A percentile compares a stretch with the other conserved stretches of the same genome.
These are phyloP conservation scores for Catalaphyllia jardinei DNA, from an alignment of 64 coral and sea anemone species.

Conservation along the genomic window DNA sequence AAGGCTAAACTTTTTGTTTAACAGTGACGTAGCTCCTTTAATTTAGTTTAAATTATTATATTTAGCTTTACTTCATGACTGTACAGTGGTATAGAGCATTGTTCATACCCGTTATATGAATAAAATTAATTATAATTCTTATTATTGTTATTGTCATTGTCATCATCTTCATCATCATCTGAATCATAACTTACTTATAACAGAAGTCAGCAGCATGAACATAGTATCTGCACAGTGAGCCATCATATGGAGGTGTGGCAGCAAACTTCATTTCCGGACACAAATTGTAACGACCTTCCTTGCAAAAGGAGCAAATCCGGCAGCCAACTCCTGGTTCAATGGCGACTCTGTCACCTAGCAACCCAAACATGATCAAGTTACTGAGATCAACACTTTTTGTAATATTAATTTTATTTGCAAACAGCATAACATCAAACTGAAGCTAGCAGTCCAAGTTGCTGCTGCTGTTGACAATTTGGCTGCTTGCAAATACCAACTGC, in stretches of 20 bases:
- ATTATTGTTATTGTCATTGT: no score
- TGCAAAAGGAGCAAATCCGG: conserved; percentile 83
- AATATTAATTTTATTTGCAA: no score
- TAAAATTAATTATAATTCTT: no score
- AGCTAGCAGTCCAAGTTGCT: no score
- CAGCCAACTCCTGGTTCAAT: conserved; percentile 92
- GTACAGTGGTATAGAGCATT: no score
- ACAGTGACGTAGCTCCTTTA: no score
- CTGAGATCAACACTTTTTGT: not conserved
- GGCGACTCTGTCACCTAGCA: conserved; percentile 91
- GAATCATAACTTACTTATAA: conserved; percentile 77
- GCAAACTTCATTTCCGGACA: conserved; percentile 89
- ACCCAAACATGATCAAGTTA: not conserved
- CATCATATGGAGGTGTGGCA: conserved; percentile 90
- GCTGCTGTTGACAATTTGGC: not conserved
- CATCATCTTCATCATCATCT: no score
- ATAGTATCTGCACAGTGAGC: conserved; percentile 84
- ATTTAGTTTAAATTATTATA: no score
- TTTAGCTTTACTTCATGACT: no score
- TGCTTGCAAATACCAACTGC: not conserved
- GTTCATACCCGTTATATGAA: no score
- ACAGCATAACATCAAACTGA: no score
- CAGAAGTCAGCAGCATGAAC: conserved; percentile 94
- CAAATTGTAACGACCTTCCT: conserved; percentile 88
- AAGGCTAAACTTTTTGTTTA: no score